These are phyloP conservation scores for Ischnus inquisitorius DNA, from an alignment of 2,888 invertebrate species.

Conservation along the genomic window DNA sequence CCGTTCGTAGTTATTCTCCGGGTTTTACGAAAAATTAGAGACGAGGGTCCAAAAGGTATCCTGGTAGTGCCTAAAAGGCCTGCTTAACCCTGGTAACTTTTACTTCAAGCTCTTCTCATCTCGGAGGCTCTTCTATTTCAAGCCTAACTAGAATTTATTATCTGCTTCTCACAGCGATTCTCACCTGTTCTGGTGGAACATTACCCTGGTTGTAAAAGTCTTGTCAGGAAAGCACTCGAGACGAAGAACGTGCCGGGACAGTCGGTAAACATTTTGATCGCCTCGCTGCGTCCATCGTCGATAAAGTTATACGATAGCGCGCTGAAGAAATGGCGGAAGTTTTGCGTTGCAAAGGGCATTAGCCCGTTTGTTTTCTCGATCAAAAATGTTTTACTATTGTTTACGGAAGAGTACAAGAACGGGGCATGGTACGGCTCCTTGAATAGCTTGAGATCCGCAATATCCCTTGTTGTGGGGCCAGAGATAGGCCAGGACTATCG, in stretches of 20 bases:
- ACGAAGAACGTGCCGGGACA: slow-evolving; percentile 34
- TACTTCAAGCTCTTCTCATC: slow-evolving; percentile 25
- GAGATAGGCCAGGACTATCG: slow-evolving; percentile 59
- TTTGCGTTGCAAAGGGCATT: slow-evolving; percentile 35
- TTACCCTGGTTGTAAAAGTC: slow-evolving; percentile 65
- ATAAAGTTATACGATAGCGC: slow-evolving; percentile 62
- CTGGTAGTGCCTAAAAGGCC: slow-evolving; percentile 52
- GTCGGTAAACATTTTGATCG: slow-evolving; percentile 52
- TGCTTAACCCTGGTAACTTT: slow-evolving; percentile 26
- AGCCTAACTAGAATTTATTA: slow-evolving; percentile 45
- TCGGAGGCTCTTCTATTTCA: slow-evolving; percentile 36
- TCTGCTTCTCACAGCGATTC: slow-evolving; percentile 53
- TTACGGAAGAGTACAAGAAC: slow-evolving; percentile 16
- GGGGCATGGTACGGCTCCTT: slow-evolving; percentile 33
- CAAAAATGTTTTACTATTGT: slow-evolving; percentile 47
- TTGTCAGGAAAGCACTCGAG: slow-evolving; percentile 61
- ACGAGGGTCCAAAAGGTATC: slow-evolving; percentile 55
- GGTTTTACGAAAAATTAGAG: slow-evolving; percentile 50
- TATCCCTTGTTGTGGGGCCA: slow-evolving; percentile 43
- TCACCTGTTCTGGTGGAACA: slow-evolving; percentile 48
- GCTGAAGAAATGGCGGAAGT: slow-evolving; percentile 67
- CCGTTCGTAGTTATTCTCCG: slow-evolving; percentile 34
- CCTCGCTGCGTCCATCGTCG: slow-evolving; percentile 59
- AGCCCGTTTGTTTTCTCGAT: slow-evolving; percentile 44
- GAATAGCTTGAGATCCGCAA: slow-evolving; percentile 52